Evolutionary conservation across 2,797 vertebrate genomes (phyloP), one percentile per base, ranked within the genome.

Genomic region (Holocentrus rufus): DNA sequence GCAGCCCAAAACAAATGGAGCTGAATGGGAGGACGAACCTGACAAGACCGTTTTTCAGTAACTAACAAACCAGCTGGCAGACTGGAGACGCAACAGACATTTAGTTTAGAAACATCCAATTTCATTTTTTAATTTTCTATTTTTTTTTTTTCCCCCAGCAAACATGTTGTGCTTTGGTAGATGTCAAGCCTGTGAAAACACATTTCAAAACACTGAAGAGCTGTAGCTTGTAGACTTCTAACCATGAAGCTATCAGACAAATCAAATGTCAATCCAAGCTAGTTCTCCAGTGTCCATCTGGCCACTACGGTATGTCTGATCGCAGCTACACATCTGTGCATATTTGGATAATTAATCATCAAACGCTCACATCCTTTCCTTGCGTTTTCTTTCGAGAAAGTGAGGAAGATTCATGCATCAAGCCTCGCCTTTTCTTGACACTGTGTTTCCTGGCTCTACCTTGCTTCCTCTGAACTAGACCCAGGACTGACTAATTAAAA

Each of bases 21-120:
- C 30, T 31, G 30, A 31, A 31, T 3, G 30, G 30, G 30, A 31
- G 34, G 65, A 78, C 47, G n/a, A 65, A 69, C 69, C 59, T 63
- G 81, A 80, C 80, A 80, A 62, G 61, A 27, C 65, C 50, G 46
- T 82, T 67, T 57, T 72, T 77, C 50, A 61, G 62, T 82, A 54
- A 69, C 70, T 81, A 73, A 74, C 77, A 87, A 86, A 87, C 83
- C 82, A 85, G 85, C 71, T 73, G 74, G 59, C 73, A 79, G 60
- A 65, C 67, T 77, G 75, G 67, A 83, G 73, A 84, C 66, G 61
- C 67, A 4, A 46, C 13, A 72, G 81, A 78, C 80, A 53, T 62
- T 55, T 72, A 77, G 74, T 65, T 71, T 74, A 64, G 71, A 59
- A 72, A 77, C 25, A 59, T 77, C 50, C 74, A 22, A 74, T 46